Percentiles rank a stretch among this genome's conserved stretches.
Conservation (phyloP, 2,888 invertebrate genomes). For the Pteria penguin region DNA sequence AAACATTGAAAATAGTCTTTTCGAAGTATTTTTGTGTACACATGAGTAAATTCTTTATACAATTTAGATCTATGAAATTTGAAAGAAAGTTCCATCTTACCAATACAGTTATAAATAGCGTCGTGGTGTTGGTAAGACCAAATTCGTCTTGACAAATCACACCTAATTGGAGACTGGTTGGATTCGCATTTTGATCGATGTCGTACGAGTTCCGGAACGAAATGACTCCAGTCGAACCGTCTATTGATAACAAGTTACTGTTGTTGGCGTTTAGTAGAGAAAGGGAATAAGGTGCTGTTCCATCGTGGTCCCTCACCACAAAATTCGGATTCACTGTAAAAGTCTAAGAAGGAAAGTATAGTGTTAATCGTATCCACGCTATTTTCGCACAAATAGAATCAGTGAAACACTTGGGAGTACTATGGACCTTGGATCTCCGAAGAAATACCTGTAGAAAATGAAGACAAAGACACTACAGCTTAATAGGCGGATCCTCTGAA, state of each 20-base stretch:
- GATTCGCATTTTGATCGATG: conserved; percentile 47
- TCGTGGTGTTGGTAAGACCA: conserved; percentile 36
- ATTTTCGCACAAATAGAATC: not conserved
- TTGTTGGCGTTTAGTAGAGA: conserved; percentile 40
- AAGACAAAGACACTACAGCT: too few relatives aligned
- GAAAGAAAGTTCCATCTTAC: too few relatives aligned
- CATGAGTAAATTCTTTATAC: too few relatives aligned
- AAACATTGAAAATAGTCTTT: too few relatives aligned
- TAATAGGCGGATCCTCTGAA: too few relatives aligned
- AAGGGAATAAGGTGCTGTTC: conserved; percentile 41
- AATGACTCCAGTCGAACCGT: conserved; percentile 44
- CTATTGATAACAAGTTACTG: conserved; percentile 33
- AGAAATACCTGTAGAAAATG: too few relatives aligned
- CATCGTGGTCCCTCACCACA: conserved; percentile 51
- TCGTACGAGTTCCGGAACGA: conserved; percentile 52
- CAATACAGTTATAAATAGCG: conserved; percentile 24
- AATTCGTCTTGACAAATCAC: conserved; percentile 45
- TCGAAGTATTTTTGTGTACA: too few relatives aligned
- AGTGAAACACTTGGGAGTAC: too few relatives aligned
- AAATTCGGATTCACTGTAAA: conserved; percentile 44
- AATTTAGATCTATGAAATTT: too few relatives aligned
- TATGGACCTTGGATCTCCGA: too few relatives aligned
- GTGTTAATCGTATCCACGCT: not conserved
- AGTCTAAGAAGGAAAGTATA: not conserved
- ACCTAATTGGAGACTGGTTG: conserved; percentile 39